phyloP scores from a whole-genome alignment of 2,888 invertebrate genomes.

The Dilophus febrilis region DNA sequence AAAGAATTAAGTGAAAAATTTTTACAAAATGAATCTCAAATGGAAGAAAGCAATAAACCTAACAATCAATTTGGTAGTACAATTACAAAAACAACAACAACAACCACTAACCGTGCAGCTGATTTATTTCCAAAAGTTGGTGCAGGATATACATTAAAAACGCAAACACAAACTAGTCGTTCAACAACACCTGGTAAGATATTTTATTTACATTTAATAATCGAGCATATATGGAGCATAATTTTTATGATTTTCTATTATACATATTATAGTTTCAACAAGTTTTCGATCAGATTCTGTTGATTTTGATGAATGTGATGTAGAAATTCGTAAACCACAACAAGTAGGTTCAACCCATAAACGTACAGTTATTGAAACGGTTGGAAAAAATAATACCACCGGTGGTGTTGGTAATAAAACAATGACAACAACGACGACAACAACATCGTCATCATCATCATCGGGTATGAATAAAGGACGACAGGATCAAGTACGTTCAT shows the following conservation, averaged over 20 bases:
- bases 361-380: conserved; percentile 7
- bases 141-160: conserved; percentile 53
- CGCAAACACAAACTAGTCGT: conserved; percentile 32
- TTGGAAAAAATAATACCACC: conserved; percentile 19
- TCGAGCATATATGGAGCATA: too few species aligned
- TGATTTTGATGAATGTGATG: conserved; percentile 12
- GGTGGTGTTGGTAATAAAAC: too few species aligned
- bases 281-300: not conserved
- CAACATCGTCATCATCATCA: conserved; percentile 8
- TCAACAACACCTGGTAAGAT: conserved; percentile 20
- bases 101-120: conserved; percentile 18
- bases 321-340: conserved; percentile 15
- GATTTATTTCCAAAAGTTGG: conserved; percentile 51
- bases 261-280: not conserved
- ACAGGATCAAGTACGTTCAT: conserved; percentile 35
- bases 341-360: conserved; percentile 10
- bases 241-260: too few species aligned
- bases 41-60: too few species aligned
- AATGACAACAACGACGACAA: conserved; percentile 14
- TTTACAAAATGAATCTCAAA: conserved; percentile 39
- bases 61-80: too few species aligned
- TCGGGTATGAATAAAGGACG: not conserved
- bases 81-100: conserved; percentile 7
- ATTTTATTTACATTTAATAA: not conserved
- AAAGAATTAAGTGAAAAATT: conserved; percentile 66